Percentiles rank a stretch among this genome's conserved stretches.
These are phyloP conservation scores for Cepphus grylle DNA, from an alignment of 2,113 vertebrate genomes.

Conservation along the genomic window DNA sequence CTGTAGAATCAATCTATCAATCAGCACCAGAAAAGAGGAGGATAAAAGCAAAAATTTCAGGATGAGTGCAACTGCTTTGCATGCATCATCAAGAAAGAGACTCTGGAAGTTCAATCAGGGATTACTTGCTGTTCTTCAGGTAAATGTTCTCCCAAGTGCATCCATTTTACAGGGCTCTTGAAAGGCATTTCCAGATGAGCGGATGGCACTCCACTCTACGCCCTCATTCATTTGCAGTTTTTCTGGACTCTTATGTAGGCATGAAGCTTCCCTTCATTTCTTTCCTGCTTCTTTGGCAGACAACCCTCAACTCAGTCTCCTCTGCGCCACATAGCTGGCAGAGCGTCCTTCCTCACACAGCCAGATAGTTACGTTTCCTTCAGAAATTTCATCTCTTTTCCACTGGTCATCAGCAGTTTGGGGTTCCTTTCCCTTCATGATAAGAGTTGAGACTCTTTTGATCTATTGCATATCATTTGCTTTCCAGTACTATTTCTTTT, in stretches of 20 bases:
- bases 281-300: not conserved
- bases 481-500: not conserved
- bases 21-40: not conserved
- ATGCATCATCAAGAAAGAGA: slow-evolving; percentile 54
- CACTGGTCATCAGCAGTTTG: not conserved
- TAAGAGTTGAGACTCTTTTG: not conserved
- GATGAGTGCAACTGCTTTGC: slow-evolving; percentile 55
- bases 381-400: not conserved
- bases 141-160: slow-evolving; percentile 54
- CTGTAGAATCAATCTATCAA: slow-evolving; percentile 49
- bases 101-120: slow-evolving; percentile 61
- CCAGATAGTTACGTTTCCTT: not conserved
- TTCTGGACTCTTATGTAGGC: not conserved
- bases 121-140: slow-evolving; percentile 50
- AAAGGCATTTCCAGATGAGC: slow-evolving; percentile 3
- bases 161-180: slow-evolving; percentile 25
- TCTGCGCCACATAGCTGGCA: not conserved
- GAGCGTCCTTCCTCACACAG: not conserved
- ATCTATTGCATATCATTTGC: not conserved
- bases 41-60: slow-evolving; percentile 52
- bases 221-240: slow-evolving; percentile 37
- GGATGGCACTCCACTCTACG: not conserved
- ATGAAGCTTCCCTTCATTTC: not conserved
- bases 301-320: not conserved
- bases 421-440: not conserved